Evolutionary conservation across 2,797 vertebrate species (phyloP), one percentile per base, ranked within the genome.

Genomic region (Phrynocephalus guinanensis): DNA sequence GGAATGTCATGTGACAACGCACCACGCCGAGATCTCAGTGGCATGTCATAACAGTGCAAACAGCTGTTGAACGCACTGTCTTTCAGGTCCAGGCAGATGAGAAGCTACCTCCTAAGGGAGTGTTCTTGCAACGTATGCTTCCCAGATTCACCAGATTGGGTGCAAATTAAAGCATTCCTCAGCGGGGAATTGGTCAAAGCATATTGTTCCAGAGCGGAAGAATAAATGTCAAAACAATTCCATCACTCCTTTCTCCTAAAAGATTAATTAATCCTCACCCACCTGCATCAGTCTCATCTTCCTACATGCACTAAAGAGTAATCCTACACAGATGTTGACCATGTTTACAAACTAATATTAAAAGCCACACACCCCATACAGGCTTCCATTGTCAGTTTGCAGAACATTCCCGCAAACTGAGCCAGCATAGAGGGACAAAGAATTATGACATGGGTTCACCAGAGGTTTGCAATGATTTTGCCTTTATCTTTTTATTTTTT

Each of bases 101-200:
- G 91, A 85, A 93, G 84, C 18, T 11, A 9, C 71, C 70, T 89
- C 93, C 92, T 52, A 33, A 38, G 92, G 93, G 93, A 94, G 86
- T 15, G 87, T 0, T 38, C 84, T 89, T 72, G 85, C 11, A 0
- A 90, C 91, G 92, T 91, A 79, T 88, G 87, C 84, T 86, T 89
- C 81, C 82, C 91, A 94, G 93, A 92, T 82, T 92, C 91, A 91
- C 89, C 91, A 91, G 84, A 85, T 90, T 93, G 85, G 84, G 88
- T 90, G 88, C 88, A 91, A 91, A 93, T 87, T 86, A 84, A 67
- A 87, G 77, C 70, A 16, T 70, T 83, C 91, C 90, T 50, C 10
- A 0, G 72, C 72, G 16, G 86, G 83, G 81, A 90, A 15, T 18
- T 22, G 1, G 52, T 82, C 86, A n/a, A 89, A 33, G 38, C 73